phyloP scores from a whole-genome alignment of 2,113 vertebrate species.

The Archilochus colubris region DNA sequence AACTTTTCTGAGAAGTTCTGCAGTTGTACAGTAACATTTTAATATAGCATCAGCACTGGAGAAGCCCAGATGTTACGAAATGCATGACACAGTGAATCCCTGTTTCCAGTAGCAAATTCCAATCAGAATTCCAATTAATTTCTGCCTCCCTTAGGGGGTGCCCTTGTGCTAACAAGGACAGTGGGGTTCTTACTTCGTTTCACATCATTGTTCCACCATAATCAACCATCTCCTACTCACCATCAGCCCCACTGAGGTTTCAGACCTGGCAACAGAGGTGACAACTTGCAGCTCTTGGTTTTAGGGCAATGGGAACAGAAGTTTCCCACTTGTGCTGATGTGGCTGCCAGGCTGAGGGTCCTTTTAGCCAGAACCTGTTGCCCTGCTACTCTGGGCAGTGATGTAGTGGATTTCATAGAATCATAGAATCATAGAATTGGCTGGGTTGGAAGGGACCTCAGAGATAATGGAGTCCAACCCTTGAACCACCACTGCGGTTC shows the following conservation, averaged over 20 bases:
- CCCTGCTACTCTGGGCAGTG: neutral
- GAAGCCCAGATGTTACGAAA: neutral
- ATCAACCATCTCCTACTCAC: neutral
- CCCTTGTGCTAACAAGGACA: neutral
- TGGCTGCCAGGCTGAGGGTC: neutral
- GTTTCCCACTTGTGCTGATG: neutral
- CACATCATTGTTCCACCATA: neutral
- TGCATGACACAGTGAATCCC: neutral
- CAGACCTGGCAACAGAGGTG: neutral
- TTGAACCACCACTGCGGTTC: too few relatives aligned
- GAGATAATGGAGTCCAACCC: too few relatives aligned
- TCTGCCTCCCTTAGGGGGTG: neutral
- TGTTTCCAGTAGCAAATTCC: slow-evolving; percentile 18
- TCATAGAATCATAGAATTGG: too few relatives aligned
- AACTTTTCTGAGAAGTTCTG: neutral
- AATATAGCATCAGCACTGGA: neutral
- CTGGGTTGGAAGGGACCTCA: too few relatives aligned
- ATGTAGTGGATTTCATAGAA: neutral
- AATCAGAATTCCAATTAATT: neutral
- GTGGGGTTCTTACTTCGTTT: neutral
- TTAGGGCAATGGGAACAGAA: neutral
- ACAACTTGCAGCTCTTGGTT: neutral
- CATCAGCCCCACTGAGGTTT: neutral
- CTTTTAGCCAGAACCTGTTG: neutral
- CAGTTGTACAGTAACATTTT: neutral